These are phyloP conservation scores for Onthophagus sagittarius DNA, from an alignment of 2,888 invertebrate genomes.

Conservation along the genomic window DNA sequence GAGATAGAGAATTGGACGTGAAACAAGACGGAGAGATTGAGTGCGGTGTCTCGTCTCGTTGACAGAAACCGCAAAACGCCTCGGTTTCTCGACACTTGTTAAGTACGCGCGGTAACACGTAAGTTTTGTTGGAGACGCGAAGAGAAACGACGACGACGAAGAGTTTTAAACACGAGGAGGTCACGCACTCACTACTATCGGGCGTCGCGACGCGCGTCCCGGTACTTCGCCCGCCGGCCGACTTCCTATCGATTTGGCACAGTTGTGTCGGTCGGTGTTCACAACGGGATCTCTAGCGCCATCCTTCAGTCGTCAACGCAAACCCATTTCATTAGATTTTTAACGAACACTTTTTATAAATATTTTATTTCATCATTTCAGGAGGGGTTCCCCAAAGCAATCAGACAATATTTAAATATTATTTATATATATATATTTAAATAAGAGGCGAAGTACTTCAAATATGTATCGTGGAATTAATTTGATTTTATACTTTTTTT, in stretches of 20 bases:
- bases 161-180: not conserved
- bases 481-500: no score
- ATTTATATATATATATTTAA: no score
- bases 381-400: not conserved
- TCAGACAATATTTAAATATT: no score
- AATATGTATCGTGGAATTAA: no score
- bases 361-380: not conserved
- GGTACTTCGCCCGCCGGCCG: conserved; percentile 1
- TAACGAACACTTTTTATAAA: not conserved
- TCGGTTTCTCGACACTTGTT: not conserved
- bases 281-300: conserved; percentile 31
- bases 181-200: conserved; percentile 6
- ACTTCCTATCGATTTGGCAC: conserved; percentile 60
- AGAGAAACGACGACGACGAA: not conserved
- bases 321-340: conserved; percentile 28
- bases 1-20: not conserved
- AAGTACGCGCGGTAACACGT: not conserved
- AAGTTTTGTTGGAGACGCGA: not conserved
- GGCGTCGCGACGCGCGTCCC: not conserved
- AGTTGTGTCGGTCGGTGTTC: conserved; percentile 53
- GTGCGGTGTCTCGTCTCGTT: not conserved
- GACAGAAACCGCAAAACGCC: not conserved
- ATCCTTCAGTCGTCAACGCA: conserved; percentile 40
- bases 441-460: no score
- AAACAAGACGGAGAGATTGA: not conserved